Conservation (phyloP, 2,113 vertebrate species). For the Taurulus bubalis region DNA sequence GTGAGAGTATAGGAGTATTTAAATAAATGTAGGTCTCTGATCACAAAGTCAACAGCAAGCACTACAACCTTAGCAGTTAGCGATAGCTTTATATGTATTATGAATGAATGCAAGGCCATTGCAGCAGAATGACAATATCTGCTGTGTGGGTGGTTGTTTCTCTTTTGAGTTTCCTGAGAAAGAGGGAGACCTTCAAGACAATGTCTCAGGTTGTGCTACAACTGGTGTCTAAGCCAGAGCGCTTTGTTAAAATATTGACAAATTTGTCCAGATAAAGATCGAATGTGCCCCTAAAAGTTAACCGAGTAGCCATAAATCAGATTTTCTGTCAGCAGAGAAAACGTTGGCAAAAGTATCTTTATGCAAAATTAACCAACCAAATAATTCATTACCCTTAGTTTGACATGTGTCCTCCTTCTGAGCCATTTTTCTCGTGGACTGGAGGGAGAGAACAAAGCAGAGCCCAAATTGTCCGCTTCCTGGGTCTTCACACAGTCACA, state of each 20-base stretch:
- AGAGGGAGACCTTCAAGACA: slow-evolving; percentile 1
- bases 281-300: slow-evolving; percentile 10
- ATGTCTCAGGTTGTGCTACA: slow-evolving; percentile 7
- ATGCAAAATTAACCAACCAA: not conserved
- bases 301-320: not conserved
- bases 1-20: slow-evolving; percentile 55
- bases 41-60: slow-evolving; percentile 6
- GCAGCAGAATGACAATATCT: not conserved
- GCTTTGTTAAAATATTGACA: slow-evolving; percentile 31
- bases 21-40: slow-evolving; percentile 6
- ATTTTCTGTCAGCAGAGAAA: not conserved
- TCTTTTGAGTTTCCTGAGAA: slow-evolving; percentile 16
- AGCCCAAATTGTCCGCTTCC: slow-evolving; percentile 86
- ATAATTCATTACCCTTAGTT: slow-evolving; percentile 87
- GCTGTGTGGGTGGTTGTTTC: slow-evolving; percentile 6
- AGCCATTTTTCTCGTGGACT: slow-evolving; percentile 96
- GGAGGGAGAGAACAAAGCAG: slow-evolving; percentile 85
- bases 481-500: slow-evolving; percentile 89
- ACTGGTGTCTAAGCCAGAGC: slow-evolving; percentile 5
- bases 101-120: slow-evolving; percentile 37
- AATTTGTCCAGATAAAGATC: not conserved
- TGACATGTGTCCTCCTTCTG: slow-evolving; percentile 94
- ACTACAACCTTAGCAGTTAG: slow-evolving; percentile 5
- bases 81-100: slow-evolving; percentile 46
- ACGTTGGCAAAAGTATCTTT: not conserved